Conservation (phyloP, 2,113 vertebrate species). For the Penelope pileata region DNA sequence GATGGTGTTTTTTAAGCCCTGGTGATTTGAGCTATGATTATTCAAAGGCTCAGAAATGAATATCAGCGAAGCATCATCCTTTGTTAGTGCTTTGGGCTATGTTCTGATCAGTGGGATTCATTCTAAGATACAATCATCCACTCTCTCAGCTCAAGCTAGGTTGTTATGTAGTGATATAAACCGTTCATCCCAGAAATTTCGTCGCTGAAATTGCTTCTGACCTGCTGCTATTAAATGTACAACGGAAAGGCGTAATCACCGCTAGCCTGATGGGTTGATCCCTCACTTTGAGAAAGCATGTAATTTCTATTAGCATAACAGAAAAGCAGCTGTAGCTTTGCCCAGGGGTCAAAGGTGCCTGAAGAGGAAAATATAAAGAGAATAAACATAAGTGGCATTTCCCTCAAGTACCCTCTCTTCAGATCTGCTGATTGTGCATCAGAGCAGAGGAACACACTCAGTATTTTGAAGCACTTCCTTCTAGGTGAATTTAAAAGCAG, state of each 20-base stretch:
- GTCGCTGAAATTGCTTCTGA: background rate
- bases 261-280: background rate
- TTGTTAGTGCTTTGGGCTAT: background rate
- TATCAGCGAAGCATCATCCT: background rate
- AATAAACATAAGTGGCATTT: background rate
- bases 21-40: background rate
- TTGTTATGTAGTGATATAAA: background rate
- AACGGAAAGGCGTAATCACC: background rate
- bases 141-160: background rate
- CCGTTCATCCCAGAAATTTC: background rate
- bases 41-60: background rate
- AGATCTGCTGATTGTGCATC: background rate
- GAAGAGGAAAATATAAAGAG: background rate
- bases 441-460: background rate
- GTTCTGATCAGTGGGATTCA: background rate
- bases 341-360: background rate
- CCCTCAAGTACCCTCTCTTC: background rate
- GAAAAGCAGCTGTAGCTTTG: background rate
- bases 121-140: background rate
- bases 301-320: background rate
- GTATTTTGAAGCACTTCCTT: background rate
- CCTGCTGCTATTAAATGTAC: background rate
- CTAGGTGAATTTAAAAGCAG: background rate
- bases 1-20: background rate
- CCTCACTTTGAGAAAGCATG: background rate